Conservation (phyloP, 2,797 vertebrate species). For the Scleropages formosus region DNA sequence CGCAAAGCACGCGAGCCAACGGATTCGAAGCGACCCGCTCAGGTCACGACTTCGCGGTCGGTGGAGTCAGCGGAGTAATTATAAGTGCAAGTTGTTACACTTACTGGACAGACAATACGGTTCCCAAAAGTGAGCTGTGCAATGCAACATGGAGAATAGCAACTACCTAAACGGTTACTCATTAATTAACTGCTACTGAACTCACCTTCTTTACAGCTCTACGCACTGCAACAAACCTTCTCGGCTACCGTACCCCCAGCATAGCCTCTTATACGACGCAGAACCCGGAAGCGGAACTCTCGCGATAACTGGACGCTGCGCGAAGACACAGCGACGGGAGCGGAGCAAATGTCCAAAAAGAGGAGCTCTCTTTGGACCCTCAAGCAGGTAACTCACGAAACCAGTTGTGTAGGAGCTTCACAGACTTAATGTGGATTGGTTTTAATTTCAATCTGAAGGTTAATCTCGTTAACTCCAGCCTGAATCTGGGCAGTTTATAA, state of each 20-base stretch:
- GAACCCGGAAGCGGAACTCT: not conserved
- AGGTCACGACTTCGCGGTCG: no score
- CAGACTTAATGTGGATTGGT: not conserved
- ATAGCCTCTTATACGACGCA: not conserved
- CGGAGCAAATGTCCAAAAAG: slow-evolving; percentile 25
- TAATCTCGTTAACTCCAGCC: no score
- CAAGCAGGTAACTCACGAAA: not conserved
- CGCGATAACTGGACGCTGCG: slow-evolving; percentile 32
- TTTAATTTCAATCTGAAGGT: not conserved
- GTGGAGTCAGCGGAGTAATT: no score
- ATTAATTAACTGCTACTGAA: no score
- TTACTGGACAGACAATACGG: no score
- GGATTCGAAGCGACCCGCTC: no score
- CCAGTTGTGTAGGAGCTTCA: not conserved
- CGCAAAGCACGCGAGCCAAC: no score
- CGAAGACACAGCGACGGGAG: slow-evolving; percentile 28
- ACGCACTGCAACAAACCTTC: not conserved
- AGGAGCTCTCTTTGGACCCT: not conserved
- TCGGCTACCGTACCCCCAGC: slow-evolving; percentile 33
- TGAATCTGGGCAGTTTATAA: not conserved
- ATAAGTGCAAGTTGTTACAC: no score
- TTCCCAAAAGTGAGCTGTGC: no score
- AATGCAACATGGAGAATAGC: no score
- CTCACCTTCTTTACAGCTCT: no score
- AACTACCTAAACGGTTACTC: no score